phyloP scores from a whole-genome alignment of 2,888 invertebrate genomes.

The Oligia fasciuncula region DNA sequence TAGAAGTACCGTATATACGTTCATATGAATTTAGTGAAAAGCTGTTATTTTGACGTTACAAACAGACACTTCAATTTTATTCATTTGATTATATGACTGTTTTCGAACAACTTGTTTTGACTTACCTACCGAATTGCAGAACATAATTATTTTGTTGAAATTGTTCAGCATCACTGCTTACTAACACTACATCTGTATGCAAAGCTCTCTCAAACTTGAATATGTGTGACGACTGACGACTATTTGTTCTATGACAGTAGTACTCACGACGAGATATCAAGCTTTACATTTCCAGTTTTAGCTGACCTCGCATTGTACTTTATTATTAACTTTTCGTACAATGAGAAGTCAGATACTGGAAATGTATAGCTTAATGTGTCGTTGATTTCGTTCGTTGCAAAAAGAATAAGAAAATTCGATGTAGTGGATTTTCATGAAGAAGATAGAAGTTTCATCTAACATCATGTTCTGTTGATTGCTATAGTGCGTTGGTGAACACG shows the following conservation, averaged over 20 bases:
- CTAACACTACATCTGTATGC: background rate
- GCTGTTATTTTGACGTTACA: too few species aligned
- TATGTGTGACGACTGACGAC: background rate
- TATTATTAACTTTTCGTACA: too few species aligned
- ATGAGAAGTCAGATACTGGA: too few species aligned
- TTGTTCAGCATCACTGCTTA: background rate
- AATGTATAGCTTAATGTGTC: background rate
- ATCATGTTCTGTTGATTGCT: background rate
- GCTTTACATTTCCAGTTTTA: background rate
- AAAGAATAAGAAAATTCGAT: background rate
- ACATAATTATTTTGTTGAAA: background rate
- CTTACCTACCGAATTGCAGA: background rate
- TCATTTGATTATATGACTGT: background rate
- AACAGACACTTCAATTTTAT: too few species aligned
- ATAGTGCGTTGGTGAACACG: constrained; percentile 81
- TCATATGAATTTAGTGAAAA: too few species aligned
- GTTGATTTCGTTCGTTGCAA: background rate
- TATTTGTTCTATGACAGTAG: background rate
- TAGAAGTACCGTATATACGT: too few species aligned
- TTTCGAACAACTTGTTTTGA: background rate
- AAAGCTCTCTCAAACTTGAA: background rate
- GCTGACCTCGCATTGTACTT: too few species aligned
- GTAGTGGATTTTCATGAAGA: background rate
- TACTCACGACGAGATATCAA: background rate
- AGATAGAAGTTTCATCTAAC: background rate